phyloP scores from a whole-genome alignment of 2,888 invertebrate species.

The Caenorhabditis parvicauda region DNA sequence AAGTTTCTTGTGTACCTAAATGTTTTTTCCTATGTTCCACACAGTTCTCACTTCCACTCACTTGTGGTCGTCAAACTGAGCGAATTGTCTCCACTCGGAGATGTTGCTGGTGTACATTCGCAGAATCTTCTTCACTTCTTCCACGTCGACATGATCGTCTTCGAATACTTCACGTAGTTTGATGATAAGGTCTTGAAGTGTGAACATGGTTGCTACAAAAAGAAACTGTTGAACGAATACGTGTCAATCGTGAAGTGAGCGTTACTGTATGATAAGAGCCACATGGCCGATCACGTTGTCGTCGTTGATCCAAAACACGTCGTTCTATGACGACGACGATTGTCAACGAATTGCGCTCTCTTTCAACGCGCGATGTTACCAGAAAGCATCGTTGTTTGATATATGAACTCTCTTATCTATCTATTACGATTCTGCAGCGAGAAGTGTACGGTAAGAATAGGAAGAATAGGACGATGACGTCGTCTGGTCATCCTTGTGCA shows the following conservation, averaged over 20 bases:
- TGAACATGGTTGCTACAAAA: constrained; percentile 14
- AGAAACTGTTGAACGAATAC: background rate
- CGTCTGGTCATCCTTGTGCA: no score
- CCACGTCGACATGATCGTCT: constrained; percentile 80
- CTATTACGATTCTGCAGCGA: no score
- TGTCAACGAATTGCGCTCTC: background rate
- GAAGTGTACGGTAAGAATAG: no score
- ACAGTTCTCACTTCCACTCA: constrained; percentile 10
- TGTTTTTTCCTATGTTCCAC: constrained; percentile 65
- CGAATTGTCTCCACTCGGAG: constrained; percentile 87
- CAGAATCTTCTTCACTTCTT: constrained; percentile 79
- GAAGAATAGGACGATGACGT: no score
- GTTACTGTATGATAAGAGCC: background rate
- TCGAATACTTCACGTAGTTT: constrained; percentile 50
- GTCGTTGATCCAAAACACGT: no score
- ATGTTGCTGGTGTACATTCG: constrained; percentile 80
- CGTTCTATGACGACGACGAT: no score
- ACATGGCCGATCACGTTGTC: no score
- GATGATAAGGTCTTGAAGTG: constrained; percentile 41
- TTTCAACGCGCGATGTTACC: background rate
- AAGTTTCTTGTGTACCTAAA: constrained; percentile 88
- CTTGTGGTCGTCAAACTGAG: constrained; percentile 83
- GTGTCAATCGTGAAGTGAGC: background rate
- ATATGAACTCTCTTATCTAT: no score
- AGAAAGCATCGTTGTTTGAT: no score